Evolutionary conservation across 2,888 invertebrate species (phyloP).

Genomic region (Caenorhabditis sp.): DNA sequence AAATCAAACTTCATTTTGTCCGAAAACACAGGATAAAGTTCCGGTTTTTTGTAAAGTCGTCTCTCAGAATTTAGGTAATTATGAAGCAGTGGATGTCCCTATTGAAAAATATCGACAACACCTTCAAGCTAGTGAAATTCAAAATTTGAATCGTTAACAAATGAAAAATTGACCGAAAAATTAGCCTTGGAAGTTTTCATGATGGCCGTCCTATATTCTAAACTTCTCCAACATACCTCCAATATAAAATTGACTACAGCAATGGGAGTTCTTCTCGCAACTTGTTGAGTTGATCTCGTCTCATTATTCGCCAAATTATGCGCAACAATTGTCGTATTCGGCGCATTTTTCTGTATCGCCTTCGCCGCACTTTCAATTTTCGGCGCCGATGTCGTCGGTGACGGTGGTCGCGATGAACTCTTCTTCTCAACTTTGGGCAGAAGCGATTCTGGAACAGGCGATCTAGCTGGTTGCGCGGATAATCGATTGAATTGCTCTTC

Average conservation of each 20-base stretch:
- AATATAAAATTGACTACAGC: constrained; percentile 29
- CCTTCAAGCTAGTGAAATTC: too few relatives aligned
- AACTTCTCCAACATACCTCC: constrained; percentile 18
- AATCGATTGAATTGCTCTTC: constrained; percentile 50
- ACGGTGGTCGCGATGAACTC: not conserved
- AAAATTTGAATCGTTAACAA: too few relatives aligned
- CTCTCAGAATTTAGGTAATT: too few relatives aligned
- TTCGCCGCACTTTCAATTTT: not conserved
- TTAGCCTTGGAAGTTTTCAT: too few relatives aligned
- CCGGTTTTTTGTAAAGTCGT: too few relatives aligned
- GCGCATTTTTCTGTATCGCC: not conserved
- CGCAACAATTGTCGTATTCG: constrained; percentile 4
- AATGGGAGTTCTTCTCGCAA: constrained; percentile 13
- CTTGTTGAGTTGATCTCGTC: not conserved
- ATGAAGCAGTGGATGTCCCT: too few relatives aligned
- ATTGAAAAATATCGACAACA: too few relatives aligned
- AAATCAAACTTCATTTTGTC: not conserved
- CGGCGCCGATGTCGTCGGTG: not conserved
- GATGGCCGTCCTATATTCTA: too few relatives aligned
- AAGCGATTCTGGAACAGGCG: constrained; percentile 16
- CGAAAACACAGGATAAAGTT: too few relatives aligned
- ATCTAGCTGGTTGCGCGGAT: constrained; percentile 36
- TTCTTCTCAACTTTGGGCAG: not conserved
- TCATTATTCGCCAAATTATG: not conserved
- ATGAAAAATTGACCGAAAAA: too few relatives aligned